Percentiles rank a stretch among this genome's conserved stretches.
phyloP scores from a whole-genome alignment of 2,113 vertebrate species.

The Channa argus region DNA sequence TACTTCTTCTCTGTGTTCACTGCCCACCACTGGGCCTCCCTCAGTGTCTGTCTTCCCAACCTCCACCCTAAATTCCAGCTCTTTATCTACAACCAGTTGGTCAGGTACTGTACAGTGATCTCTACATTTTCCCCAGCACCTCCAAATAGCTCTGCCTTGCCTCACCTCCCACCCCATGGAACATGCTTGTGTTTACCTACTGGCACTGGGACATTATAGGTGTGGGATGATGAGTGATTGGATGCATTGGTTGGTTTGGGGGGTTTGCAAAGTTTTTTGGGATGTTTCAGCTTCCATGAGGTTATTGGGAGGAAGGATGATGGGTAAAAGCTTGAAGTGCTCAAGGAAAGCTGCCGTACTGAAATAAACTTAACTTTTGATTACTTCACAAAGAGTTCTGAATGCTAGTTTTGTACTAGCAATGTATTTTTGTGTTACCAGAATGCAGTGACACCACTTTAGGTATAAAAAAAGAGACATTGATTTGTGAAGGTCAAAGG shows the following conservation, averaged over 20 bases:
- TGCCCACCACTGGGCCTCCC: slow-evolving; percentile 98
- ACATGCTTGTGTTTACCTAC: slow-evolving; percentile 92
- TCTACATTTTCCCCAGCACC: slow-evolving; percentile 48
- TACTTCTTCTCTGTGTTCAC: slow-evolving; percentile 99
- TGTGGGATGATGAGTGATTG: slow-evolving; percentile 51
- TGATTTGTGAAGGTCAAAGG: slow-evolving; percentile 44
- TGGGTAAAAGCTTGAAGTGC: slow-evolving; percentile 40
- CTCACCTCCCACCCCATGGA: slow-evolving; percentile 87
- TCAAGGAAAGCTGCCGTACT: slow-evolving; percentile 62
- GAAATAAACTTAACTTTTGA: slow-evolving; percentile 67
- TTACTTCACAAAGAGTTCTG: slow-evolving; percentile 13
- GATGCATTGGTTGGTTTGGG: slow-evolving; percentile 24
- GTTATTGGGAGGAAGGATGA: slow-evolving; percentile 32
- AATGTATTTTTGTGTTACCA: background rate
- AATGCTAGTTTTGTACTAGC: no score
- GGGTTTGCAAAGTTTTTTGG: slow-evolving; percentile 9
- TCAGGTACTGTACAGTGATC: slow-evolving; percentile 94
- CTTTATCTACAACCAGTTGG: slow-evolving; percentile 99
- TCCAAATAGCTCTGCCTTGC: slow-evolving; percentile 69
- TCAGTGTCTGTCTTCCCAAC: slow-evolving; percentile 99
- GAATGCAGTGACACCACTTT: background rate
- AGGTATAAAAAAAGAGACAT: background rate
- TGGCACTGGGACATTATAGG: slow-evolving; percentile 61
- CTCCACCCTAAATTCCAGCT: slow-evolving; percentile 99
- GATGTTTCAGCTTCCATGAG: slow-evolving; percentile 28